phyloP scores from a whole-genome alignment of 2,797 vertebrate species.

The Acanthornis magna region DNA sequence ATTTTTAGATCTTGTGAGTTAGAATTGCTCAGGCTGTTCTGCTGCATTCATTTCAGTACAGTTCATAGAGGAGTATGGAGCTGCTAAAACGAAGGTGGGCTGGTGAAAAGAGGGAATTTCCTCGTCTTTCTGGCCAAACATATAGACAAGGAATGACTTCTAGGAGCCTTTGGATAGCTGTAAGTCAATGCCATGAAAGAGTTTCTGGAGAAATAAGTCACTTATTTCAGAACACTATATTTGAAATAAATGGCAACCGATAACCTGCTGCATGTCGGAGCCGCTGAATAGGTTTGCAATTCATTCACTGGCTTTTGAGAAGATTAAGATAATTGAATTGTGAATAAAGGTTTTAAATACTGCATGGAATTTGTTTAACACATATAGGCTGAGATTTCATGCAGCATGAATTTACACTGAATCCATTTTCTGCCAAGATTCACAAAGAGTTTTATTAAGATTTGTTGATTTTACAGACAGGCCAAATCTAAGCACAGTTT shows the following conservation, averaged over 20 bases:
- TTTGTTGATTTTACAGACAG: background rate
- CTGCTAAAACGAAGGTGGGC: slow-evolving; percentile 3
- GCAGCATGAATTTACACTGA: background rate
- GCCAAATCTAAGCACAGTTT: background rate
- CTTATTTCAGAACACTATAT: background rate
- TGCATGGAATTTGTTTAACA: background rate
- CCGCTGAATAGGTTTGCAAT: background rate
- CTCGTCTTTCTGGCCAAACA: background rate
- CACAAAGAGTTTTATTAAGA: background rate
- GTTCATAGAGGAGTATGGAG: background rate
- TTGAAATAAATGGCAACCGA: background rate
- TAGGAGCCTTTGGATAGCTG: background rate
- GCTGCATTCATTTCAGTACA: background rate
- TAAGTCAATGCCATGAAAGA: background rate
- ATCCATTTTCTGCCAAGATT: background rate
- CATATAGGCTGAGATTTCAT: background rate
- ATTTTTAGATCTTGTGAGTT: background rate
- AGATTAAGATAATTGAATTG: background rate
- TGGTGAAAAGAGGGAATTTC: slow-evolving; percentile 34
- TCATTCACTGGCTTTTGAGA: background rate
- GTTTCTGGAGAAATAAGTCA: background rate
- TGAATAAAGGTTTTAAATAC: background rate
- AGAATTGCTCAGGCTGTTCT: background rate
- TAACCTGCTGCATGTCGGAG: background rate
- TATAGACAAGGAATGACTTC: background rate